These are phyloP conservation scores for Platycercus adscitus DNA, from an alignment of 2,113 vertebrate genomes.

Conservation along the genomic window DNA sequence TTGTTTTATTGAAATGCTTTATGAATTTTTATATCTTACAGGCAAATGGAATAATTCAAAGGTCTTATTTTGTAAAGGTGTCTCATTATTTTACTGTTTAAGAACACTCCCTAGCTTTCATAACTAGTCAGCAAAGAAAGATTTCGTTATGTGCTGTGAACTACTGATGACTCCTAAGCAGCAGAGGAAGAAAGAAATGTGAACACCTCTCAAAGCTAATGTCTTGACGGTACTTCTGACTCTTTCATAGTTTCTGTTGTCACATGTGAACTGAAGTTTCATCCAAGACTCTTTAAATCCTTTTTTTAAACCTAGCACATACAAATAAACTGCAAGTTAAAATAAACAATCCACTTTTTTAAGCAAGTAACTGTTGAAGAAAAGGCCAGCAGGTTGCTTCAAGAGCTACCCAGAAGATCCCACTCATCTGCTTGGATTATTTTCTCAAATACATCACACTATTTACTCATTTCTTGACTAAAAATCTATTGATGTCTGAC, in stretches of 20 bases:
- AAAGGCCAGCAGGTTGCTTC: not conserved
- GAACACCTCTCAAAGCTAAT: not conserved
- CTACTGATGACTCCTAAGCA: not conserved
- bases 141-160: not conserved
- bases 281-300: not conserved
- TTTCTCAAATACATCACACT: not conserved
- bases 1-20: not conserved
- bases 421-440: not conserved
- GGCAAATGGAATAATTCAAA: constrained; percentile 3
- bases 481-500: not conserved
- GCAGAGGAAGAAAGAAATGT: not conserved
- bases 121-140: not conserved
- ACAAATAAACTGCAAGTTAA: not conserved
- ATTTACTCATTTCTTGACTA: not conserved
- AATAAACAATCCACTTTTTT: not conserved
- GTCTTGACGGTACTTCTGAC: not conserved
- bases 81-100: not conserved
- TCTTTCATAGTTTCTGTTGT: not conserved
- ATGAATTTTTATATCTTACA: not conserved
- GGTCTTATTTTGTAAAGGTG: not conserved
- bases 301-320: not conserved
- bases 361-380: not conserved
- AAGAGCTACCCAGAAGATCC: not conserved
- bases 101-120: not conserved
- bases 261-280: not conserved